Base-by-base conservation (phyloP, 1,140 invertebrate genomes). In the Triops longicaudatus region DNA sequence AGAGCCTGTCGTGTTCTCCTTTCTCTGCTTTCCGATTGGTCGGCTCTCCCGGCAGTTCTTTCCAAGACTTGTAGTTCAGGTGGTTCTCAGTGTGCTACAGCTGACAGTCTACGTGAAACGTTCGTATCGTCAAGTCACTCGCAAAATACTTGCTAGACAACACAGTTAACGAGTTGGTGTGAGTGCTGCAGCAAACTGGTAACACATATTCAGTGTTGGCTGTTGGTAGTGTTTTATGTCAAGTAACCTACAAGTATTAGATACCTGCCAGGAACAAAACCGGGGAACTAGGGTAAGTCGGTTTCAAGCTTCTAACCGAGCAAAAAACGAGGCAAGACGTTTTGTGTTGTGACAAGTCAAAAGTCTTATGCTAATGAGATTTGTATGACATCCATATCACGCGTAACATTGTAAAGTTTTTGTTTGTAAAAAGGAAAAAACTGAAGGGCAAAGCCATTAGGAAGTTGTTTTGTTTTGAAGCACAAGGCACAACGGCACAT, bases 61-160 rank as follows among this genome's bases (percentile, higher is more conserved):
- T 63, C 50, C 50, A 22, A 63, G 50, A 5, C 50, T 63, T 63
- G n/a, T 17, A 63, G 50, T 3, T 63, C 50, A 63, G 50, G 50
- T 63, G 4, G n/a, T 22, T 63, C 50, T 0, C 50, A 14, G 14
- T 14, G 10, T 6, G 22, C 50, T 63, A 6, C 50, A 63, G 50
- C 50, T 63, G 50, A 63, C 50, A 63, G 50, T 63, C 50, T 63
- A 22, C 50, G 50, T 63, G 50, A 17, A 63, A 63, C 50, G 14
- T 63, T 22, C 10, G 50, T 1, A 63, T 6, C 50, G 50, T 63
- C 22, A 63, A 63, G 50, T 63, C 50, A 22, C 10, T n/a, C 22
- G 14, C 50, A 17, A n/a, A 63, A 17, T 50, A 50, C 44, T 14
- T 63, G 14, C n/a, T 63, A 63, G 50, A 63, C 31, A 37, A 37